Evolutionary conservation across 2,888 invertebrate genomes (phyloP).

Genomic region (Kuschelorhynchus macadamiae): DNA sequence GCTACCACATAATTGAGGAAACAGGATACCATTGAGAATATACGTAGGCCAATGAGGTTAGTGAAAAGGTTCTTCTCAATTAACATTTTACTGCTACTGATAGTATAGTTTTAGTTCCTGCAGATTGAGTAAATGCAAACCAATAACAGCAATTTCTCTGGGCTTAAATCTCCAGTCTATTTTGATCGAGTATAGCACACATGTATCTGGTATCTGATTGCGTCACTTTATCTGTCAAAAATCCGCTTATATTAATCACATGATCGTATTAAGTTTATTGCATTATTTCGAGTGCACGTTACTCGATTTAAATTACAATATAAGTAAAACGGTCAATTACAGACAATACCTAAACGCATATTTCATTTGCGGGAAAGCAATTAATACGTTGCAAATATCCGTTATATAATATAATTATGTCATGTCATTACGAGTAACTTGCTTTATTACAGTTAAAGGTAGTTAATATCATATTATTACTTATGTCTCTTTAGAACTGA

Average conservation of each 20-base stretch:
- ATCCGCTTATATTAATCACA: background rate
- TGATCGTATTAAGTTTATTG: background rate
- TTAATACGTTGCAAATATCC: constrained; percentile 3
- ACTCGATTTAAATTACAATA: background rate
- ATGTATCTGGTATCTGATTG: too few relatives aligned
- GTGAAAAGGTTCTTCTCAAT: too few relatives aligned
- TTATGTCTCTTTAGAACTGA: background rate
- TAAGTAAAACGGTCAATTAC: background rate
- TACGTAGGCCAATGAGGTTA: too few relatives aligned
- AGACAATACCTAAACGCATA: background rate
- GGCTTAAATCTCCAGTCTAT: too few relatives aligned
- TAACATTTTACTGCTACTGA: too few relatives aligned
- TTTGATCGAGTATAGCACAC: too few relatives aligned
- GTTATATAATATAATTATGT: constrained; percentile 10
- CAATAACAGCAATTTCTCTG: too few relatives aligned
- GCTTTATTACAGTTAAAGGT: background rate
- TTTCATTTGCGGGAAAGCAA: constrained; percentile 2
- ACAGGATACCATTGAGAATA: too few relatives aligned
- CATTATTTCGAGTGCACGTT: background rate
- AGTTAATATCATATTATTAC: background rate
- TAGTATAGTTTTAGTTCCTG: too few relatives aligned
- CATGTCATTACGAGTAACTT: constrained; percentile 5
- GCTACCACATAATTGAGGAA: too few relatives aligned
- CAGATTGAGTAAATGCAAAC: too few relatives aligned
- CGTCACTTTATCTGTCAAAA: background rate